These are phyloP conservation scores for Strix occidentalis DNA, from an alignment of 2,797 vertebrate species.

Conservation along the genomic window DNA sequence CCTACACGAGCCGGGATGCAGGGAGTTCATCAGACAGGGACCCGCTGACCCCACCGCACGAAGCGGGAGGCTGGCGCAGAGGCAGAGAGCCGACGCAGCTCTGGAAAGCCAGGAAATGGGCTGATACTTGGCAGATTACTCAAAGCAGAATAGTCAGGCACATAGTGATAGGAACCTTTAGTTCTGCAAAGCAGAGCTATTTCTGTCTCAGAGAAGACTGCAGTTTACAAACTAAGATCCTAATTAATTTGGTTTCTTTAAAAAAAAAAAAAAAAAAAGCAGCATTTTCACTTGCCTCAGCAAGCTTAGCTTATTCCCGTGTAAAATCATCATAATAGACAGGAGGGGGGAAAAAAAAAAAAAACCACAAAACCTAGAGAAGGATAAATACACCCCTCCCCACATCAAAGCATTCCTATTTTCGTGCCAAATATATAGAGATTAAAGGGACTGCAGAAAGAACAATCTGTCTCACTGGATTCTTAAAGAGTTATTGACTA, in stretches of 20 bases:
- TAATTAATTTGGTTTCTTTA: neutral
- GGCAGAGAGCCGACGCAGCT: neutral
- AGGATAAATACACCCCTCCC: neutral
- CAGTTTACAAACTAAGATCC: neutral
- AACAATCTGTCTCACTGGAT: neutral
- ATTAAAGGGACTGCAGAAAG: neutral
- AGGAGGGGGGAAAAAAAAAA: neutral
- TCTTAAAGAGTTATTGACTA: neutral
- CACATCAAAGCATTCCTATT: slow-evolving; percentile 8
- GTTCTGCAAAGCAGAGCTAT: neutral
- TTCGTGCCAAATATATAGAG: neutral
- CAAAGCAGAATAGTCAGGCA: neutral
- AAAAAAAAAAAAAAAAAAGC: neutral
- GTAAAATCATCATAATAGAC: neutral
- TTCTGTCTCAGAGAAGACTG: neutral
- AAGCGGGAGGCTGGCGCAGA: neutral
- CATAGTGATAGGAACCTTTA: neutral
- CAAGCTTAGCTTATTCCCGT: neutral
- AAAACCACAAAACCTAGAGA: neutral
- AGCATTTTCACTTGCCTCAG: neutral
- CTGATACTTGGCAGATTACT: neutral
- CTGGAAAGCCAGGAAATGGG: neutral
- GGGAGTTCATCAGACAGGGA: neutral
- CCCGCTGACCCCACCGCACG: accelerated
- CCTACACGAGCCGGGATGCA: neutral